phyloP scores from a whole-genome alignment of 2,797 vertebrate species.

The Rhinatrema bivittatum region DNA sequence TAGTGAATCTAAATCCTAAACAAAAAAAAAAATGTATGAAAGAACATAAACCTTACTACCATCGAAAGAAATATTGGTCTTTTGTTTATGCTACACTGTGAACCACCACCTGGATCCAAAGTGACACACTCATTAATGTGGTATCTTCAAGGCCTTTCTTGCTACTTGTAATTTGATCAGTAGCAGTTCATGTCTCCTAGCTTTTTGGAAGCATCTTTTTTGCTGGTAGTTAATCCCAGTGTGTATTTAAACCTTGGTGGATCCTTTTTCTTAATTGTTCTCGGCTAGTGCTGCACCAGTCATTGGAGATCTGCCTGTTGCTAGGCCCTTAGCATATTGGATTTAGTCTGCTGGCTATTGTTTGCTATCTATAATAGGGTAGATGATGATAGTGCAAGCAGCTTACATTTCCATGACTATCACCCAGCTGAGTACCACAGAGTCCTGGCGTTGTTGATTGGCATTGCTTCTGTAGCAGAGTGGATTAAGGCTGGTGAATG shows the following conservation, averaged over 20 bases:
- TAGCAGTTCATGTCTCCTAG: not conserved
- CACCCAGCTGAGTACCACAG: rapidly evolving
- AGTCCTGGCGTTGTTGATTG: not conserved
- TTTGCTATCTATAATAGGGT: not conserved
- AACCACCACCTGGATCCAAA: too few relatives aligned
- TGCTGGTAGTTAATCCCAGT: not conserved
- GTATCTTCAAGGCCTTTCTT: too few relatives aligned
- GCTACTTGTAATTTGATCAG: rapidly evolving
- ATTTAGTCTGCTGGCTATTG: not conserved
- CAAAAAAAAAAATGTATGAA: too few relatives aligned
- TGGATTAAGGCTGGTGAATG: not conserved
- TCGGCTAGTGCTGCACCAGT: not conserved
- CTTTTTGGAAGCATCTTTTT: not conserved
- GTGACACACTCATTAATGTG: too few relatives aligned
- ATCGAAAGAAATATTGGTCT: too few relatives aligned
- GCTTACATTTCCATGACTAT: constrained; percentile 3
- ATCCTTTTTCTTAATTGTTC: not conserved
- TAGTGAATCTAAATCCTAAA: too few relatives aligned
- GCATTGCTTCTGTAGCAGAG: not conserved
- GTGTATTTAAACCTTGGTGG: too few relatives aligned
- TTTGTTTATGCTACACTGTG: too few relatives aligned
- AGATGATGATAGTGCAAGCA: not conserved
- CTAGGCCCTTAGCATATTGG: not conserved
- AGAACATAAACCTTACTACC: too few relatives aligned
- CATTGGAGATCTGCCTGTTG: not conserved